Conservation (phyloP, 2,888 invertebrate species). For the Lutraria lutraria region DNA sequence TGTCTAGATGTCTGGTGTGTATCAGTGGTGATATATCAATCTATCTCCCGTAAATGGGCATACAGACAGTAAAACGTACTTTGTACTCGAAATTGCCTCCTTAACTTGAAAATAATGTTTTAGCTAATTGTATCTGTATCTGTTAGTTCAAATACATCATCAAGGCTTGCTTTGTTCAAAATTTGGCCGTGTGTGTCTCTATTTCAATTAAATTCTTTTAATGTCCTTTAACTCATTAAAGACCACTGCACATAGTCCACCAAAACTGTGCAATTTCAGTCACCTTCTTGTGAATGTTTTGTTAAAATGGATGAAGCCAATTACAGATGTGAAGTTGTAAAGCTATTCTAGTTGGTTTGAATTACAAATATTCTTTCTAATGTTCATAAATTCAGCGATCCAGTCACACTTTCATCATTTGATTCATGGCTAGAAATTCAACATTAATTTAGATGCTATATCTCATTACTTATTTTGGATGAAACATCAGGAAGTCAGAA, state of each 20-base stretch:
- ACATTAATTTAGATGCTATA: too few species aligned
- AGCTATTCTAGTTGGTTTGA: background rate
- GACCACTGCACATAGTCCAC: background rate
- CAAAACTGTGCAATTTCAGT: constrained; percentile 5
- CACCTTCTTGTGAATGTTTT: background rate
- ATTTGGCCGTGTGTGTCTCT: constrained; percentile 3
- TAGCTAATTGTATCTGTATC: constrained; percentile 26
- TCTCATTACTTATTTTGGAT: too few species aligned
- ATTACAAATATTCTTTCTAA: constrained; percentile 1
- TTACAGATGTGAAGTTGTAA: constrained; percentile 6
- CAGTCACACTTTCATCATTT: too few species aligned
- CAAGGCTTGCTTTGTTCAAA: background rate
- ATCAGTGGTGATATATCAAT: constrained; percentile 4
- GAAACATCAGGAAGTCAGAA: too few species aligned
- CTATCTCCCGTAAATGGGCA: constrained; percentile 9
- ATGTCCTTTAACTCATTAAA: constrained; percentile 15
- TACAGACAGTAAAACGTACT: background rate
- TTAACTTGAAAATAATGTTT: constrained; percentile 12
- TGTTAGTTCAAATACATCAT: background rate
- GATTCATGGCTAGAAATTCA: too few species aligned
- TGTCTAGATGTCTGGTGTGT: constrained; percentile 27
- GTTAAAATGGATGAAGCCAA: background rate
- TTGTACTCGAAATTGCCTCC: constrained; percentile 15
- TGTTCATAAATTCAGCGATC: background rate
- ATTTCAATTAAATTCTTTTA: constrained; percentile 29